Evolutionary conservation across 2,113 vertebrate genomes (phyloP).

Genomic region (Forbesichthys agassizii): DNA sequence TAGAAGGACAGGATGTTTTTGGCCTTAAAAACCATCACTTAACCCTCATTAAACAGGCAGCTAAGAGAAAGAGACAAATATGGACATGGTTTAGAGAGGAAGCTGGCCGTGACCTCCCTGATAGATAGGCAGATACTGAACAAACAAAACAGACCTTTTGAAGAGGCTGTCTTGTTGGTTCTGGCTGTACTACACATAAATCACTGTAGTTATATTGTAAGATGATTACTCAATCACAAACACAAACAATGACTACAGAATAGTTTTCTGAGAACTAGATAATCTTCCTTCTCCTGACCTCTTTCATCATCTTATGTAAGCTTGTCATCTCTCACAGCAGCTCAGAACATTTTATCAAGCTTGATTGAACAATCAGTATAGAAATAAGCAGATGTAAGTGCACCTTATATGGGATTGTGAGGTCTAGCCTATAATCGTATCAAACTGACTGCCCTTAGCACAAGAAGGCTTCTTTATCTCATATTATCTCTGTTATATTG

Average conservation of each 20-base stretch:
- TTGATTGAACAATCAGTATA: background rate
- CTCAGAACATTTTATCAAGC: slow-evolving; percentile 8
- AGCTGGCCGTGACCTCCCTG: slow-evolving; percentile 30
- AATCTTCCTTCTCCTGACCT: slow-evolving; percentile 25
- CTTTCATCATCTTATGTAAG: slow-evolving; percentile 34
- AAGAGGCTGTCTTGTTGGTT: slow-evolving; percentile 53
- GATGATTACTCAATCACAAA: slow-evolving; percentile 35
- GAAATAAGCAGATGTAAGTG: slow-evolving; percentile 8
- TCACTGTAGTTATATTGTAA: slow-evolving; percentile 28
- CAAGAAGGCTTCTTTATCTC: background rate
- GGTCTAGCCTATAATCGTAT: slow-evolving; percentile 20
- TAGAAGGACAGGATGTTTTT: slow-evolving; percentile 37
- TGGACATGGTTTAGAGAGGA: slow-evolving; percentile 45
- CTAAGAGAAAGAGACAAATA: slow-evolving; percentile 55
- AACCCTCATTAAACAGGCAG: slow-evolving; percentile 25
- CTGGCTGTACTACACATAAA: slow-evolving; percentile 37
- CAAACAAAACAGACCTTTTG: background rate
- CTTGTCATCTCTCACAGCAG: slow-evolving; percentile 30
- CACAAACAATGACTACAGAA: slow-evolving; percentile 31
- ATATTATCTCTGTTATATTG: slow-evolving; percentile 1
- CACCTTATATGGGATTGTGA: slow-evolving; percentile 38
- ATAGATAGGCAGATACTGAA: slow-evolving; percentile 17
- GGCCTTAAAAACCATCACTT: slow-evolving; percentile 32
- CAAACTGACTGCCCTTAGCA: slow-evolving; percentile 14
- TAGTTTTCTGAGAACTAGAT: slow-evolving; percentile 32